These are phyloP conservation scores for Stylophora pistillata DNA, from an alignment of 64 coral and sea anemone genomes.

Conservation along the genomic window DNA sequence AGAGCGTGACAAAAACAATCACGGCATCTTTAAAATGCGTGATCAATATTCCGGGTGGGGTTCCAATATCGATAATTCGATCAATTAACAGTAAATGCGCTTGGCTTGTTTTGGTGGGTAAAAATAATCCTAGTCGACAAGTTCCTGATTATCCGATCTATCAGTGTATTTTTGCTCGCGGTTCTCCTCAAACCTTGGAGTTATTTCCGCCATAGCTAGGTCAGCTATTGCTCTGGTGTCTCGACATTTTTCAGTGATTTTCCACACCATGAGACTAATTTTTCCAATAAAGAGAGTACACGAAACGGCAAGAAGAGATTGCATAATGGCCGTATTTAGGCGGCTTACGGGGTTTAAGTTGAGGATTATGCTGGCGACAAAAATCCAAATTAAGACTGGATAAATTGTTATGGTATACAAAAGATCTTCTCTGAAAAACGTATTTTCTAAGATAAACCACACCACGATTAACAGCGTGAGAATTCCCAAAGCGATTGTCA, in stretches of 20 bases:
- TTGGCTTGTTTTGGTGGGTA: not conserved
- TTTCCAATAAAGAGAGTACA: constrained; percentile 10
- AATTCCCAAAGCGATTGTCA: constrained; percentile 23
- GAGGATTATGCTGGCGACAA: constrained; percentile 12
- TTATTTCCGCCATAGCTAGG: not conserved
- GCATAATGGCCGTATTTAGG: not conserved
- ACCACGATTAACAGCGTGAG: constrained; percentile 29
- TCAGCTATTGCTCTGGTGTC: not conserved
- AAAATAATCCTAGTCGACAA: not conserved
- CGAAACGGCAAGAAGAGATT: constrained; percentile 17
- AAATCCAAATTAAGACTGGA: constrained; percentile 31
- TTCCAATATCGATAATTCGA: not conserved
- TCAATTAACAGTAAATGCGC: not conserved
- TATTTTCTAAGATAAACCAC: constrained; percentile 67
- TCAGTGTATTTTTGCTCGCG: constrained; percentile 13
- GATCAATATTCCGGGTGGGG: not conserved
- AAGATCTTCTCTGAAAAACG: not conserved
- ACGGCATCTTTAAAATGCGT: not conserved
- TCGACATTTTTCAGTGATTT: not conserved
- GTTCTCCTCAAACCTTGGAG: not conserved
- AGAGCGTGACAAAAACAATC: not conserved
- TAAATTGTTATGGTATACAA: constrained; percentile 43
- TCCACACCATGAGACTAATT: not conserved
- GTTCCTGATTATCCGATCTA: not conserved
- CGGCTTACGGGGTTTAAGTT: constrained; percentile 2